Base-by-base conservation (phyloP, 2,797 vertebrate species). In the Molossus molossus region DNA sequence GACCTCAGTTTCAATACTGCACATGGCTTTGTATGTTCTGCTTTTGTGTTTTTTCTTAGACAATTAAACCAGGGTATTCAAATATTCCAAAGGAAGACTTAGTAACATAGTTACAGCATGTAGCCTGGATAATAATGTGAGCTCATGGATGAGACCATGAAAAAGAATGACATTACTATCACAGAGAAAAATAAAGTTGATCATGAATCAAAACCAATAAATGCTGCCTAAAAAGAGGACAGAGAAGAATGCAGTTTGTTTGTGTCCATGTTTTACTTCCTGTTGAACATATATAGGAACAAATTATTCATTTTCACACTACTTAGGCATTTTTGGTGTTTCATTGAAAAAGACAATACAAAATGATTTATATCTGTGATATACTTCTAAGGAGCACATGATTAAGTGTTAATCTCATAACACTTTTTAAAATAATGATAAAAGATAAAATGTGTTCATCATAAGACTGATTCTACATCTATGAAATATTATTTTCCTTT, bases 271-370 rank as follows among this genome's bases (percentile, higher is more conserved):
- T 23, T 89, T 91, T 87, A 58, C 45, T 76, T 96, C 18, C 15
- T 79, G 2, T 85, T 58, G 45, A 76, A 3, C 17, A 83, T 25
- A 72, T 29, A 62, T 57, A 21, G 9, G 14, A 62, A 91, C 27
- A 87, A 23, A 84, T 64, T 64, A 45, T 76, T 93, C 2, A 50
- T 87, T 92, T 93, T 76, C 69, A 91, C 18, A 57, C 75, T 79
- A 18, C 14, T 53, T 64, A 80, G 50, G 8, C 17, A 84, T 91
- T 89, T 25, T 57, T 64, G 21, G 5, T 64, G 15, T 69, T 92
- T 87, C 25, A 73, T 9, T 58, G 73, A 87, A 94, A 48, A 9
- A 73, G 60, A 81, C 6, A 79, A 79, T n/a, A 90, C 18, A 83
- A 85, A 82, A 88, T 69, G 2, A 62, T 40, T 82, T 87, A n/a